Evolutionary conservation across 92 coral and sea anemone genomes (phyloP).

Genomic region (Zoanthus sociatus): DNA sequence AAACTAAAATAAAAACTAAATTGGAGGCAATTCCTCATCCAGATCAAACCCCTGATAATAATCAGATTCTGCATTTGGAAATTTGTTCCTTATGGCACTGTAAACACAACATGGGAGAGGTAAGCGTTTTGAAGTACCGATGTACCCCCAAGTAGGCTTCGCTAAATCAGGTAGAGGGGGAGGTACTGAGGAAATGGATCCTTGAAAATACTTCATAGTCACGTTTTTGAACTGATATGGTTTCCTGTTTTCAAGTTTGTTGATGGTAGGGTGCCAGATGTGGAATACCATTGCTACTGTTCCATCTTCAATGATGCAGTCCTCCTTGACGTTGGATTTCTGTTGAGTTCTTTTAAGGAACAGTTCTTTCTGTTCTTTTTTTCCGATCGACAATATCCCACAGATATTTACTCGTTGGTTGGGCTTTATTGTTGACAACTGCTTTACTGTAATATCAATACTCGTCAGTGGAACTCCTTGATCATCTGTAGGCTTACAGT

Average conservation of each 20-base stretch:
- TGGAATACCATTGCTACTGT: conserved; percentile 47
- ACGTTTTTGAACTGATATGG: conserved; percentile 42
- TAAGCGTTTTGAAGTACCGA: neutral
- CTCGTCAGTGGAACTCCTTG: conserved; percentile 18
- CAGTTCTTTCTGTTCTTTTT: conserved; percentile 37
- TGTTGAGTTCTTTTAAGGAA: conserved; percentile 30
- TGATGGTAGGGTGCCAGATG: conserved; percentile 47
- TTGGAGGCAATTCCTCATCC: conserved; percentile 18
- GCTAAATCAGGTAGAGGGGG: conserved; percentile 37
- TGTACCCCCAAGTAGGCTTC: conserved; percentile 20
- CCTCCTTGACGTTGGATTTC: conserved; percentile 51
- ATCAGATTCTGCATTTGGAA: neutral
- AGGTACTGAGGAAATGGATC: conserved; percentile 52
- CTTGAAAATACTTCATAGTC: conserved; percentile 49
- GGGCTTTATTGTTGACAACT: conserved; percentile 44
- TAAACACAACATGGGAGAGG: neutral
- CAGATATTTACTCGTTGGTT: conserved; percentile 51
- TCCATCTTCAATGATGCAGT: conserved; percentile 46
- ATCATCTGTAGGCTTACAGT: conserved; percentile 39
- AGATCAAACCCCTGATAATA: conserved; percentile 1
- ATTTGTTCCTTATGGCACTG: neutral
- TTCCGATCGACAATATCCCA: conserved; percentile 55
- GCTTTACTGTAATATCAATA: conserved; percentile 44
- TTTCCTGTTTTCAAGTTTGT: conserved; percentile 33
- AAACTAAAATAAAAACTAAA: neutral